Evolutionary conservation across 2,113 vertebrate species (phyloP), one percentile per base, ranked within the genome.

Genomic region (Atractosteus spatula): DNA sequence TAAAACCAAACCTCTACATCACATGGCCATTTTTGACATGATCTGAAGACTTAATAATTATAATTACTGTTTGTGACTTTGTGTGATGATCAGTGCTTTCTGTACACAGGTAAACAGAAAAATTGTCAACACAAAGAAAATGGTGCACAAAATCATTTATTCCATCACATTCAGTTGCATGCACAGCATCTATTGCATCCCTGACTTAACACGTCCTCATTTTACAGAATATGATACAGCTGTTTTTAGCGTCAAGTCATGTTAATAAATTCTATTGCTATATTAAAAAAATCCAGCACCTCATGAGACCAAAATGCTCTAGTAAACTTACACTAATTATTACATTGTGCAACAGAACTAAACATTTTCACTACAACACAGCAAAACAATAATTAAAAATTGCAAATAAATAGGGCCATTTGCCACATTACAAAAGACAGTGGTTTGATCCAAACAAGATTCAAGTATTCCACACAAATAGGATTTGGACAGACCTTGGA

Each of bases 361-460:
- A n/a, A n/a, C n/a, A 8, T 55, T 55, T 12, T 55, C 12, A 55
- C 7, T 8, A 55, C 61, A 62, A n/a, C 17, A 42, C 62, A 7
- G 14, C 41, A 64, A 64, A 64, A 62, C 59, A 62, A 11, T 62
- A 14, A 62, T 14, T 11, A 62, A 62, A 16, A 62, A 62, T 29
- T 7, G 17, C 62, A 41, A 16, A 41, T 64, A 41, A 64, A 64
- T 64, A 64, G 7, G 7, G 17, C 8, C 41, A 13, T 7, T 64
- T 64, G 62, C 56, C 56, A 59, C 3, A 14, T 59, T 8, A 59
- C 56, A 64, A 41, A 64, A 10, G 41, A 64, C 17, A 64, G 62
- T 64, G 62, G 62, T 64, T 64, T 64, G 62, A 64, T 2, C 62
- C 62, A 64, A 41, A 41, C n/a, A 64, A 64, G 62, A 64, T 64